Evolutionary conservation across 2,113 vertebrate species (phyloP).

Genomic region (Cyphomyrus discorhynchus): DNA sequence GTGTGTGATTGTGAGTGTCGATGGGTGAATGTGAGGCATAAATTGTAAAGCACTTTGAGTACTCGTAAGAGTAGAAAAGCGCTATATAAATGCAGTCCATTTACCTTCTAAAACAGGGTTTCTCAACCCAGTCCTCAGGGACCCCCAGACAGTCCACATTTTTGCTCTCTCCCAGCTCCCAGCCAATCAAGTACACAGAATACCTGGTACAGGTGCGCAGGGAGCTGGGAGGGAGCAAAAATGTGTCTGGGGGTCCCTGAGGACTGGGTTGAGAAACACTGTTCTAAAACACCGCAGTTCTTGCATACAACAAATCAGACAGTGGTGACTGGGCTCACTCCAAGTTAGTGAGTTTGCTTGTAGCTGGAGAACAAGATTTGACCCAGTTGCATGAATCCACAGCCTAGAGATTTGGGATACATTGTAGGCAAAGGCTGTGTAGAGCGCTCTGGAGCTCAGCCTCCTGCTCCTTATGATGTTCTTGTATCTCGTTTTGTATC

Average conservation of each 20-base stretch:
- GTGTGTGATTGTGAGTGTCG: too few species aligned
- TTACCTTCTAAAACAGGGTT: neutral
- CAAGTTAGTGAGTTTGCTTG: neutral
- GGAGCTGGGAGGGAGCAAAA: too few species aligned
- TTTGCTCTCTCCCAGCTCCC: too few species aligned
- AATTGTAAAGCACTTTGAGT: too few species aligned
- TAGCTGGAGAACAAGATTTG: neutral
- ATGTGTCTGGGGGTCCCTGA: too few species aligned
- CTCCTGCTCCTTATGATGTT: neutral
- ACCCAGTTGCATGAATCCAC: neutral
- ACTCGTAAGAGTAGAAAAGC: too few species aligned
- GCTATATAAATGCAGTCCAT: neutral
- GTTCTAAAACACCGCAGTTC: neutral
- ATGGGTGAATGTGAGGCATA: too few species aligned
- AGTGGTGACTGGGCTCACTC: neutral
- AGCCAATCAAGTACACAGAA: too few species aligned
- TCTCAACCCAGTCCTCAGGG: too few species aligned
- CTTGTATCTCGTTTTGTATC: neutral
- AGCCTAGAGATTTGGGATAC: neutral
- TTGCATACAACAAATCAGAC: neutral
- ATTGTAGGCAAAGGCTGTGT: neutral
- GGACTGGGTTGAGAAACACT: too few species aligned
- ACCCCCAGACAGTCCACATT: too few species aligned
- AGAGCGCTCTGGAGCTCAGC: neutral
- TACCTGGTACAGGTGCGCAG: too few species aligned